These are phyloP conservation scores for Philereme transversata DNA, from an alignment of 2,888 invertebrate genomes.

Conservation along the genomic window DNA sequence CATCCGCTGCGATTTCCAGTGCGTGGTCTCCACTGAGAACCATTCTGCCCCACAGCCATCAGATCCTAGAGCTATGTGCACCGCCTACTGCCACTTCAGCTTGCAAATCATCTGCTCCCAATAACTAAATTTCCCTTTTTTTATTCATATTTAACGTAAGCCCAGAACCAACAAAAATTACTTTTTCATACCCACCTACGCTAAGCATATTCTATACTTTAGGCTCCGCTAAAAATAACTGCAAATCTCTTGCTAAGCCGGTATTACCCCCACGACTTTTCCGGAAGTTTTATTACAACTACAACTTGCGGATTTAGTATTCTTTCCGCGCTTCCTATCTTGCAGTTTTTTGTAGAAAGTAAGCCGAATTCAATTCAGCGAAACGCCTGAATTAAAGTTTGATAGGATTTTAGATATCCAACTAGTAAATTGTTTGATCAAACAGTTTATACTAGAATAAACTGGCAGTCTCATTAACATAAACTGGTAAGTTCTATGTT, in stretches of 20 bases:
- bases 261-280: slow-evolving; percentile 38
- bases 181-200: slow-evolving; percentile 3
- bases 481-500: too few relatives aligned
- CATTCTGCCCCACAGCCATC: too few relatives aligned
- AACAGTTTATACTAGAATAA: too few relatives aligned
- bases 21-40: too few relatives aligned
- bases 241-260: slow-evolving; percentile 23
- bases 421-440: too few relatives aligned
- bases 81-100: too few relatives aligned
- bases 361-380: slow-evolving; percentile 22
- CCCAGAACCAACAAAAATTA: neutral
- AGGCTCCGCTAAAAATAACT: slow-evolving; percentile 21
- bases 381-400: slow-evolving; percentile 1
- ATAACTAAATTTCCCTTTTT: too few relatives aligned
- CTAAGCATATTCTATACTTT: neutral
- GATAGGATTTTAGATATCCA: neutral
- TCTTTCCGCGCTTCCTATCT: slow-evolving; percentile 32
- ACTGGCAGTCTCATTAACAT: too few relatives aligned
- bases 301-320: slow-evolving; percentile 37
- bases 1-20: too few relatives aligned
- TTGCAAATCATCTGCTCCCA: too few relatives aligned
- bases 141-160: too few relatives aligned
- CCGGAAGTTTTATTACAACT: slow-evolving; percentile 32
- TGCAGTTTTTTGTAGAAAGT: slow-evolving; percentile 20
- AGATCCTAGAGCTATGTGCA: too few relatives aligned